These are phyloP conservation scores for Gadus chalcogrammus DNA, from an alignment of 2,113 vertebrate genomes.

Conservation along the genomic window DNA sequence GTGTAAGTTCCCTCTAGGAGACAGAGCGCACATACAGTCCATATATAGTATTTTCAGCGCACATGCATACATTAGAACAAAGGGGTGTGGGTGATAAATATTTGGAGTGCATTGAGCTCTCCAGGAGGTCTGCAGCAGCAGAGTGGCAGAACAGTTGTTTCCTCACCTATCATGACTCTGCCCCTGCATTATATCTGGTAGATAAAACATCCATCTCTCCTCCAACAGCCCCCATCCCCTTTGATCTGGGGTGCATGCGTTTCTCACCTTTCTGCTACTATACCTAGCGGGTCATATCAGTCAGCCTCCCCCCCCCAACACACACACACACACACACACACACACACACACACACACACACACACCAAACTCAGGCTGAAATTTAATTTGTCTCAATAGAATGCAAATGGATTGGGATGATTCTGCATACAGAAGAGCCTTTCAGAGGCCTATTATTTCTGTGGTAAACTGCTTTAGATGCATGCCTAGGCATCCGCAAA, in stretches of 20 bases:
- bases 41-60: too few relatives aligned
- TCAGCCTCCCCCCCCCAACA: constrained; percentile 17
- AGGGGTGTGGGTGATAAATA: too few relatives aligned
- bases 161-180: too few relatives aligned
- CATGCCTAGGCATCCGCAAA: constrained; percentile 58
- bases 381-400: constrained; percentile 64
- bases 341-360: neutral
- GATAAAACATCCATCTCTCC: too few relatives aligned
- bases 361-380: constrained; percentile 45
- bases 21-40: too few relatives aligned
- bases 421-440: constrained; percentile 65
- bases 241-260: neutral
- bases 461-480: constrained; percentile 69
- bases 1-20: too few relatives aligned
- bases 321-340: neutral
- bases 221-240: too few relatives aligned
- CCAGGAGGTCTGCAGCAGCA: neutral
- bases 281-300: constrained; percentile 43
- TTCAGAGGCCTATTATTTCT: constrained; percentile 68
- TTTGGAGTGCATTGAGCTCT: too few relatives aligned
- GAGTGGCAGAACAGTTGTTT: too few relatives aligned
- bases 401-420: constrained; percentile 63
- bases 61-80: too few relatives aligned
- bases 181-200: too few relatives aligned
- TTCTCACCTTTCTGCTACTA: constrained; percentile 12